phyloP scores from a whole-genome alignment of 2,113 vertebrate species.

The Menura novaehollandiae region DNA sequence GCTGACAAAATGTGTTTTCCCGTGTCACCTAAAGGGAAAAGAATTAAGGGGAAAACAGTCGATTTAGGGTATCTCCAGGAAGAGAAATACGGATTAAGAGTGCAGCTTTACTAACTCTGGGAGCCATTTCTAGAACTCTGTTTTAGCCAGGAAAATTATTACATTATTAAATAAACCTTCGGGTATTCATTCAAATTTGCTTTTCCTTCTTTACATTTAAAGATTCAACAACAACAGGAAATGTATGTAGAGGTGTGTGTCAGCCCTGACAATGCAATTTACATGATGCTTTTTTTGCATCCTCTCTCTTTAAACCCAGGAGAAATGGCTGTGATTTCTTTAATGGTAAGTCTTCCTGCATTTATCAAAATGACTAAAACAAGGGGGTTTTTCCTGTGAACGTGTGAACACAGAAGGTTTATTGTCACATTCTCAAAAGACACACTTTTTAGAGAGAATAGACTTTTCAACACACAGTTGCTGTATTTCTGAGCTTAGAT shows the following conservation, averaged over 20 bases:
- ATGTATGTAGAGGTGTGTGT: background rate
- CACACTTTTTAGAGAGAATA: background rate
- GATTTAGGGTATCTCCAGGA: background rate
- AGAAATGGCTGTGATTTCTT: background rate
- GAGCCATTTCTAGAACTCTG: background rate
- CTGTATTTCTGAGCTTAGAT: background rate
- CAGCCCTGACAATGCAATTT: background rate
- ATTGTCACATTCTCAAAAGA: background rate
- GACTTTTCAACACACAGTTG: background rate
- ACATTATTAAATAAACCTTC: background rate
- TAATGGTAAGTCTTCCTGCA: background rate
- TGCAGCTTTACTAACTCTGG: background rate
- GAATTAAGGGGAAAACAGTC: background rate
- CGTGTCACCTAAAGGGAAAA: background rate
- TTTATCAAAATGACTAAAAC: background rate
- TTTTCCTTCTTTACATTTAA: background rate
- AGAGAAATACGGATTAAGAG: background rate
- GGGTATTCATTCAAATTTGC: background rate
- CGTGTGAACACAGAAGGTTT: rapidly evolving
- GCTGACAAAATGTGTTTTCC: background rate
- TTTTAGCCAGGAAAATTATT: background rate
- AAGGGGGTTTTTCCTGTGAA: background rate
- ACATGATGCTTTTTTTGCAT: background rate
- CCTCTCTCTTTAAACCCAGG: background rate
- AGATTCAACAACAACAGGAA: background rate